Percentiles rank a stretch among this genome's conserved stretches.
Conservation (phyloP, 1,140 invertebrate species). For the Drosophila parabipectinata region DNA sequence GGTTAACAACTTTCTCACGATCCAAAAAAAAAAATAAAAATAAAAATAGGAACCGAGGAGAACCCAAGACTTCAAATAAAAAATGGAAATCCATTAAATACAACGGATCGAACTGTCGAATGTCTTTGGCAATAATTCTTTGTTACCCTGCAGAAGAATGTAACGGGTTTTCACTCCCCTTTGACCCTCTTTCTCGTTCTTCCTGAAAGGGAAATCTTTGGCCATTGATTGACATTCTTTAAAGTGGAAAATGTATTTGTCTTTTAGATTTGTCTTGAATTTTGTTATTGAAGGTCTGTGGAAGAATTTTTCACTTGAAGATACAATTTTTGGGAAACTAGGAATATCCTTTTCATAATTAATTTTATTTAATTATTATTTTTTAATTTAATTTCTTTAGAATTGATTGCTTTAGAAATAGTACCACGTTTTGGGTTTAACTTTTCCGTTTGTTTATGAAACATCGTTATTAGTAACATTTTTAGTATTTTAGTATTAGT, state of each 20-base stretch:
- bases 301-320: neutral
- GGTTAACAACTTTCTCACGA: slow-evolving; percentile 80
- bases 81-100: slow-evolving; percentile 65
- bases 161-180: slow-evolving; percentile 54
- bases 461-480: slow-evolving; percentile 32
- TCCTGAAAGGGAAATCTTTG: neutral
- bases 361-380: neutral
- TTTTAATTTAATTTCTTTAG: too few species aligned
- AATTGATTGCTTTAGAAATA: neutral
- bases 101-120: slow-evolving; percentile 20
- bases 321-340: neutral
- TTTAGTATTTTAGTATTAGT: too few species aligned
- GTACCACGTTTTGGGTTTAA: slow-evolving; percentile 10
- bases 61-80: slow-evolving; percentile 3
- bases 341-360: too few species aligned
- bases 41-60: slow-evolving; percentile 18
- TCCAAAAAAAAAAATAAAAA: slow-evolving; percentile 44
- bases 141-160: slow-evolving; percentile 27
- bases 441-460: slow-evolving; percentile 47
- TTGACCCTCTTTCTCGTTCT: neutral
- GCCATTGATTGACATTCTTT: slow-evolving; percentile 38
- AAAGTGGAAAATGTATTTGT: slow-evolving; percentile 65
- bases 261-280: slow-evolving; percentile 60
- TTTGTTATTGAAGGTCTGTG: neutral
- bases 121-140: slow-evolving; percentile 60